A percentile compares a stretch with the other conserved stretches of the same genome.
Conservation (phyloP, 2,888 invertebrate genomes). For the Gasteruption jaculator region DNA sequence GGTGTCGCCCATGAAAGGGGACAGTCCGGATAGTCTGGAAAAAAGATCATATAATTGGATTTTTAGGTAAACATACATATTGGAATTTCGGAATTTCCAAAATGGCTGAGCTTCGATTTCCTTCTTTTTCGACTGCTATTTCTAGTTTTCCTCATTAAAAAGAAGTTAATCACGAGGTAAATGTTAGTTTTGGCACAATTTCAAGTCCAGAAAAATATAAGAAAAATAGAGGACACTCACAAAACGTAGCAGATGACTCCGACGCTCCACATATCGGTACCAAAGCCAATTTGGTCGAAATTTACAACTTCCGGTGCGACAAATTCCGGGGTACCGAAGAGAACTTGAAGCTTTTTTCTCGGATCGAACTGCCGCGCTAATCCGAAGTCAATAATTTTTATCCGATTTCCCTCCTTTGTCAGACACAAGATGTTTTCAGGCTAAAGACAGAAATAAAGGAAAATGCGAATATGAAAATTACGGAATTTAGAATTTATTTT, state of each 20-base stretch:
- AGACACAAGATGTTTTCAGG: constrained; percentile 98
- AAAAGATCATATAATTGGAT: constrained; percentile 26
- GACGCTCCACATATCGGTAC: constrained; percentile 98
- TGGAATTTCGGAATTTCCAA: background rate
- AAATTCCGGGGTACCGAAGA: constrained; percentile 98
- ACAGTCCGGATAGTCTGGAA: constrained; percentile 84
- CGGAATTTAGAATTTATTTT: too few species aligned
- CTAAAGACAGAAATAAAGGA: constrained; percentile 54
- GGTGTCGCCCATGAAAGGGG: constrained; percentile 97
- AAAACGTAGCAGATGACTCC: constrained; percentile 97
- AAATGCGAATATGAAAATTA: constrained; percentile 8
- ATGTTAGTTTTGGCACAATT: too few species aligned
- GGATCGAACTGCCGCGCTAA: constrained; percentile 90
- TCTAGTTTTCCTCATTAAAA: too few species aligned
- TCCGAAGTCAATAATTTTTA: constrained; percentile 98
- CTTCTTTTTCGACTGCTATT: too few species aligned
- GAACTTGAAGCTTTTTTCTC: constrained; percentile 84
- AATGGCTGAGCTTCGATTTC: too few species aligned
- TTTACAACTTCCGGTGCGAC: constrained; percentile 98
- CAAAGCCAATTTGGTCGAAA: constrained; percentile 93
- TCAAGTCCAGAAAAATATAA: too few species aligned
- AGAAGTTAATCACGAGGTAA: too few species aligned
- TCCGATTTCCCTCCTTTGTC: constrained; percentile 92
- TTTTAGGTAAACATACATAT: background rate
- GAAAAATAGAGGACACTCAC: constrained; percentile 74